Base-by-base conservation (phyloP, 2,888 invertebrate genomes). In the Orthosia gothica region DNA sequence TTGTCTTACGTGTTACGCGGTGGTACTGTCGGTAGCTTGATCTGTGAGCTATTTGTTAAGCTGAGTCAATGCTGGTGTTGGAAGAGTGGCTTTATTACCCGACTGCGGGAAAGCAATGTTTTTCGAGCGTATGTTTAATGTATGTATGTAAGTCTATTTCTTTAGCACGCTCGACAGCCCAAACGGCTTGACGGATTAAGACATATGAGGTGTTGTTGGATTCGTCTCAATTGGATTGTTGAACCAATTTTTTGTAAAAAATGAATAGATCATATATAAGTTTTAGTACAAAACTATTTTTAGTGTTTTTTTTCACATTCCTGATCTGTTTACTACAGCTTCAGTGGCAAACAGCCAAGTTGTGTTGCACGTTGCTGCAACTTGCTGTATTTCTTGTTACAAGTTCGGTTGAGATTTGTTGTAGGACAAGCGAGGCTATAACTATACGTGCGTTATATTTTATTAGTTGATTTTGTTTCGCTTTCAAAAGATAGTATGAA, bases 301-400 rank as follows among this genome's bases (percentile, higher is more conserved):
- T n/a, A n/a, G n/a, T n/a, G n/a, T n/a, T n/a, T n/a, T n/a, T n/a
- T n/a, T n/a, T n/a, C n/a, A n/a, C 88, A 90, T 91, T 90, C 87
- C 90, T 92, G 92, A 85, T 92, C 92, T 92, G 87, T 89, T 85
- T 74, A 83, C 83, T 81, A 87, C 89, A 87, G 89, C 90, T 88
- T 89, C 85, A 82, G 87, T 92, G 92, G 92, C 92, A 79, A 72
- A n/a, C 66, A 81, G 91, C 92, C 92, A 92, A 92, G 82, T 87
- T 79, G 79, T 81, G 82, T 83, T 84, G 87, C 87, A 87, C 87
- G 87, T 87, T 85, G 84, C 82, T 87, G 89, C 89, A 89, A 87
- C 87, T 89, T 88, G 87, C 85, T 85, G 79, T 74, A 81, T 76
- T 78, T 81, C 74, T 84, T 79, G 75, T 63, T 80, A 52, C 70